Evolutionary conservation across 2,113 vertebrate species (phyloP).

Genomic region (Oxyruncus cristatus): DNA sequence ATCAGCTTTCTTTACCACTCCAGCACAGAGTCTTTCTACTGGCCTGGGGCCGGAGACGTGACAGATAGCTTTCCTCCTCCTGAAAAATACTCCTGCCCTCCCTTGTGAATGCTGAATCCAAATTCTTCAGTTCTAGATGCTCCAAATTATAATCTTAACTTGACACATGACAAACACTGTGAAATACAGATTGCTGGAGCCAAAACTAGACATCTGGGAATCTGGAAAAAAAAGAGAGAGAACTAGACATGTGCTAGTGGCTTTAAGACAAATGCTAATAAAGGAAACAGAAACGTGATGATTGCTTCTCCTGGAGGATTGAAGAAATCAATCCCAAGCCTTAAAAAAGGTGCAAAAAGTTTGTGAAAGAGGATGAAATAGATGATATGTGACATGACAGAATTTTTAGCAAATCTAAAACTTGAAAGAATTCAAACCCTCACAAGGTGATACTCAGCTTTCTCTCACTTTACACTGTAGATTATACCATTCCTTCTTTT

Average conservation of each 20-base stretch:
- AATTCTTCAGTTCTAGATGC: constrained; percentile 29
- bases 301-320: constrained; percentile 25
- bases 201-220: constrained; percentile 57
- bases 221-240: neutral
- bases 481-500: neutral
- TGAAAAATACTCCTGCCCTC: neutral
- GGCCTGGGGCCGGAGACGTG: fast-evolving
- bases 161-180: constrained; percentile 51
- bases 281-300: constrained; percentile 48
- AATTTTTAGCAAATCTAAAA: constrained; percentile 29
- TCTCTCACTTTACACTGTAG: neutral
- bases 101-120: neutral
- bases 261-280: constrained; percentile 61
- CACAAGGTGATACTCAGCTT: neutral
- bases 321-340: constrained; percentile 24
- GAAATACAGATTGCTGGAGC: constrained; percentile 49
- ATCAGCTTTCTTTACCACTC: neutral
- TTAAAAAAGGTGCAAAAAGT: constrained; percentile 24
- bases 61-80: neutral
- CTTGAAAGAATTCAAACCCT: neutral
- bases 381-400: constrained; percentile 9
- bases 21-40: neutral
- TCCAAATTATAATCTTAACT: constrained; percentile 27
- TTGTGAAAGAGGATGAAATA: constrained; percentile 1
- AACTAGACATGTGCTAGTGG: constrained; percentile 37